A percentile compares a stretch with the other conserved stretches of the same genome.
Evolutionary conservation across 2,797 vertebrate species (phyloP).

Genomic region (Cyprinella venusta): DNA sequence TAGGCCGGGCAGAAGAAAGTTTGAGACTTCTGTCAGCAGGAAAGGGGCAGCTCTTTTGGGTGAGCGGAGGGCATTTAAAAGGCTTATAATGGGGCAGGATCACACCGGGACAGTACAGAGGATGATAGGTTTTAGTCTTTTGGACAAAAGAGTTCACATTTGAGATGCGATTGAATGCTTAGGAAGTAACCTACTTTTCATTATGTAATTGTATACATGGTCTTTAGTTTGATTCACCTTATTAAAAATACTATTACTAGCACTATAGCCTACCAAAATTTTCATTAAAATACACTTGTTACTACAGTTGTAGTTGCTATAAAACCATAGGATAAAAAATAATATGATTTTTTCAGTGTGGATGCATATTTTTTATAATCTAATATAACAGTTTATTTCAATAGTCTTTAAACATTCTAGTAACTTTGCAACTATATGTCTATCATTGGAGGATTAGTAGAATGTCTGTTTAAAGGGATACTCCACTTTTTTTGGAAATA

Average conservation of each 20-base stretch:
- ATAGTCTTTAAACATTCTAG: too few relatives aligned
- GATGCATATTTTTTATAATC: too few relatives aligned
- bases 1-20: constrained; percentile 11
- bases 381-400: too few relatives aligned
- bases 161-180: background rate
- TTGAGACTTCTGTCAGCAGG: background rate
- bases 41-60: background rate
- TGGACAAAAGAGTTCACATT: background rate
- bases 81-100: background rate
- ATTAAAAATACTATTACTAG: background rate
- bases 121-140: background rate
- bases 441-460: too few relatives aligned
- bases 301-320: background rate
- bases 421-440: too few relatives aligned
- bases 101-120: background rate
- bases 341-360: too few relatives aligned
- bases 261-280: background rate
- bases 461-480: too few relatives aligned
- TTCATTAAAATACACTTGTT: background rate
- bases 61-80: background rate
- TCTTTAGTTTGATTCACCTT: background rate
- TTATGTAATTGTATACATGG: background rate
- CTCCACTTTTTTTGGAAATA: too few relatives aligned
- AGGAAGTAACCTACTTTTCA: background rate
- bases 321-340: background rate